phyloP scores from a whole-genome alignment of 2,888 invertebrate species.

The Acrobasis suavella region DNA sequence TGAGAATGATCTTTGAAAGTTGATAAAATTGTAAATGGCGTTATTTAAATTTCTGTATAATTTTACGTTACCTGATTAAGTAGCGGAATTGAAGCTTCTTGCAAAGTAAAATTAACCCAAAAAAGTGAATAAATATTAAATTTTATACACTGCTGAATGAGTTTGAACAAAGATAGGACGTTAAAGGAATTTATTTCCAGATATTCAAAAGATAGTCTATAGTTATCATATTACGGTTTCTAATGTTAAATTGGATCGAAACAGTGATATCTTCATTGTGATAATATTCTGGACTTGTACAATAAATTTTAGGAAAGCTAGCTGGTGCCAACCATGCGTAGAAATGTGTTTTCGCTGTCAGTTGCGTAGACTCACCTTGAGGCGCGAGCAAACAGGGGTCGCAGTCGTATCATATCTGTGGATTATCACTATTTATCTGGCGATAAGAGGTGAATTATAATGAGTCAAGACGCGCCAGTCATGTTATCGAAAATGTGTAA shows the following conservation, averaged over 20 bases:
- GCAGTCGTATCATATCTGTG: slow-evolving; percentile 56
- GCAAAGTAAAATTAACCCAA: too few relatives aligned
- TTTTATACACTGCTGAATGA: too few relatives aligned
- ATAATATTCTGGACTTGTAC: background rate
- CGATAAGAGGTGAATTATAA: slow-evolving; percentile 60
- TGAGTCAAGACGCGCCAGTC: slow-evolving; percentile 32
- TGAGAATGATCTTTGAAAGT: too few relatives aligned
- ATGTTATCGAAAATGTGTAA: too few relatives aligned
- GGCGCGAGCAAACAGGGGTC: slow-evolving; percentile 40
- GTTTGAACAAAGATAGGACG: too few relatives aligned
- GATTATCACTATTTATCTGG: slow-evolving; percentile 68
- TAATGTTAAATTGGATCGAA: background rate
- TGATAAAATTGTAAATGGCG: too few relatives aligned
- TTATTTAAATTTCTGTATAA: too few relatives aligned
- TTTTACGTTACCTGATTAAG: too few relatives aligned
- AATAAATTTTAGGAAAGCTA: background rate
- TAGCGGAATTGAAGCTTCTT: too few relatives aligned
- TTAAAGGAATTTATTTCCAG: too few relatives aligned
- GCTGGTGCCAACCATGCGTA: slow-evolving; percentile 11
- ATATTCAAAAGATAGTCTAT: too few relatives aligned
- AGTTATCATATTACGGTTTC: background rate
- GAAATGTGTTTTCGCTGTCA: slow-evolving; percentile 23
- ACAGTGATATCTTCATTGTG: background rate
- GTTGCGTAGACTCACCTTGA: slow-evolving; percentile 40
- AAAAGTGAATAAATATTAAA: too few relatives aligned